phyloP scores from a whole-genome alignment of 2,113 vertebrate species.

The Rhinogobius similis region DNA sequence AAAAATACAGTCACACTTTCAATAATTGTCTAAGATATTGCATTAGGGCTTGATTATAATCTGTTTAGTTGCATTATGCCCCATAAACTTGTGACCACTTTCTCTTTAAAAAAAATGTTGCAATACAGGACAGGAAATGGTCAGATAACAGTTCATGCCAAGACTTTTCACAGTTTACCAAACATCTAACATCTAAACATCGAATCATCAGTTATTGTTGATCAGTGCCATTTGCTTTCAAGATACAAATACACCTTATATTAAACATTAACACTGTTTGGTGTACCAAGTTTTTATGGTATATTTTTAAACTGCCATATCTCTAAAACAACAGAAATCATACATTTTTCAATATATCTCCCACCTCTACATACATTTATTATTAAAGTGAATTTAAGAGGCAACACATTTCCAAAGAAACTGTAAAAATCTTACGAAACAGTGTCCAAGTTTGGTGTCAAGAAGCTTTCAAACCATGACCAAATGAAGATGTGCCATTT shows the following conservation, averaged over 20 bases:
- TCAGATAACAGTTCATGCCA: neutral
- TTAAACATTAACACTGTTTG: too few relatives aligned
- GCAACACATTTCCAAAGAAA: neutral
- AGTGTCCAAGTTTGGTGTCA: neutral
- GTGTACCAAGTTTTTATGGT: too few relatives aligned
- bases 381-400: neutral
- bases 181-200: too few relatives aligned
- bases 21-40: neutral
- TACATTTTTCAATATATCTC: too few relatives aligned
- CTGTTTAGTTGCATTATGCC: neutral
- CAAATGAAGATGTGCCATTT: neutral
- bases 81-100: neutral
- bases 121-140: constrained; percentile 12
- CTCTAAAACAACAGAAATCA: too few relatives aligned
- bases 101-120: neutral
- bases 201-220: too few relatives aligned
- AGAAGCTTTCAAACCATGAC: neutral
- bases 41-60: neutral
- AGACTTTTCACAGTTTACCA: too few relatives aligned
- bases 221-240: too few relatives aligned
- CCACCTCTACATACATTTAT: too few relatives aligned
- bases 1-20: neutral
- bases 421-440: neutral
- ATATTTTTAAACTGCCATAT: too few relatives aligned
- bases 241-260: too few relatives aligned